Percentiles rank a stretch among this genome's conserved stretches.
phyloP scores from a whole-genome alignment of 92 coral and sea anemone species.

The Nematostella vectensis region DNA sequence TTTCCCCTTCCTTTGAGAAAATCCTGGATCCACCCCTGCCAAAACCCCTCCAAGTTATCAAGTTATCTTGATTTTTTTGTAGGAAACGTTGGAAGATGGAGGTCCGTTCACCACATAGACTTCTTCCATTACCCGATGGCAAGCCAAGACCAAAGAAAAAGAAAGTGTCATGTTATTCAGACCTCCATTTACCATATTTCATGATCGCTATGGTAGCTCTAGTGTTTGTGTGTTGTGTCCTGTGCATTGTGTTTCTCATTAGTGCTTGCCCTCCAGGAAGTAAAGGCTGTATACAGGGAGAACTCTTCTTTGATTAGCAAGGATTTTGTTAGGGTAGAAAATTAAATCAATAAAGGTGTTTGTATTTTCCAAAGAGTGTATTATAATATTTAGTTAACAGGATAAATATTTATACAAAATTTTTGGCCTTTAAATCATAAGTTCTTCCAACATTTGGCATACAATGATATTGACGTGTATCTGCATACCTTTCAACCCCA shows the following conservation, averaged over 20 bases:
- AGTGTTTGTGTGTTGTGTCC: slow-evolving; percentile 29
- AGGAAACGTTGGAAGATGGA: slow-evolving; percentile 61
- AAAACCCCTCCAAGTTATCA: not conserved
- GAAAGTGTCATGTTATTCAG: slow-evolving; percentile 14
- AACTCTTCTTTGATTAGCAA: too few species aligned
- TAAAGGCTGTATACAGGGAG: slow-evolving; percentile 11
- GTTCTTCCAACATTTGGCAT: too few species aligned
- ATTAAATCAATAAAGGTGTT: too few species aligned
- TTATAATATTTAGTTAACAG: too few species aligned
- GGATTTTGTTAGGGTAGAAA: too few species aligned
- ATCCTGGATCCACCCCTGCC: not conserved
- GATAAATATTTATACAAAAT: too few species aligned
- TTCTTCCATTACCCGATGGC: slow-evolving; percentile 67
- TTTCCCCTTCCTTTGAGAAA: not conserved
- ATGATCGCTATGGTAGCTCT: slow-evolving; percentile 18
- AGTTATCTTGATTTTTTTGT: too few species aligned
- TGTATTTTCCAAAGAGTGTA: too few species aligned
- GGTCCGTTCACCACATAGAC: slow-evolving; percentile 57
- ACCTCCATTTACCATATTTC: slow-evolving; percentile 25
- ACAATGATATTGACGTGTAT: too few species aligned
- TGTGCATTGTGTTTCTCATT: slow-evolving; percentile 22
- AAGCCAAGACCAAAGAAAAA: slow-evolving; percentile 16
- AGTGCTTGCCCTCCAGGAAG: slow-evolving; percentile 20
- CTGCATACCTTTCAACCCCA: too few species aligned
- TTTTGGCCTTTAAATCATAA: too few species aligned